Conservation (phyloP, 1,140 invertebrate species). For the Parapsyche elsis region DNA sequence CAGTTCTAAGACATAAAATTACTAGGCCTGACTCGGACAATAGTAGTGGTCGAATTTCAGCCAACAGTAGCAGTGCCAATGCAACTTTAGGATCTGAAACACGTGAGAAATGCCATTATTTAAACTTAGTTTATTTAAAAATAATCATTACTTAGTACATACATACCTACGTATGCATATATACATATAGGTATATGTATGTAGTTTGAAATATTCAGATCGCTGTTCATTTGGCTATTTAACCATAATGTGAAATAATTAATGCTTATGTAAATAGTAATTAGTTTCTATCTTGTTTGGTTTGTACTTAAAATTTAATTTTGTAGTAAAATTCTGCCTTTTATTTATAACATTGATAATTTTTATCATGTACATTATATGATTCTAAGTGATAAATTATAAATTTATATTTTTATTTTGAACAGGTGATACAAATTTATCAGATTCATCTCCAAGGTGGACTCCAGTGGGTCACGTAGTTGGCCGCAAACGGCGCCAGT, state of each 20-base stretch:
- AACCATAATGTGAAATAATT: too few species aligned
- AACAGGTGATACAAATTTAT: slow-evolving; percentile 49
- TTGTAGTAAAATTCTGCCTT: slow-evolving; percentile 6
- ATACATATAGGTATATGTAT: too few species aligned
- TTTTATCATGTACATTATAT: too few species aligned
- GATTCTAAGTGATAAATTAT: too few species aligned
- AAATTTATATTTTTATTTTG: too few species aligned
- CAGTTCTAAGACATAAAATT: slow-evolving; percentile 41
- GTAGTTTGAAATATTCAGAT: too few species aligned
- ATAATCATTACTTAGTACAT: background rate
- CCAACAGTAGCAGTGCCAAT: slow-evolving; percentile 50
- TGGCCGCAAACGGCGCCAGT: slow-evolving; percentile 61
- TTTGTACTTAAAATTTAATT: too few species aligned
- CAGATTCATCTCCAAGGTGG: slow-evolving; percentile 48
- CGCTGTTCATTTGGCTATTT: too few species aligned
- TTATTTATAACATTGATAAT: too few species aligned
- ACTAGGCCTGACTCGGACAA: background rate
- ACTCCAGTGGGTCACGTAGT: slow-evolving; percentile 61
- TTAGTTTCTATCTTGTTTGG: too few species aligned
- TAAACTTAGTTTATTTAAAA: background rate
- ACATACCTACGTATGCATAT: too few species aligned
- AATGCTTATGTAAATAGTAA: too few species aligned
- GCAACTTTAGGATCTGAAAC: slow-evolving; percentile 50
- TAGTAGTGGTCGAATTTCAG: slow-evolving; percentile 5
- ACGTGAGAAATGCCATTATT: slow-evolving; percentile 25